These are phyloP conservation scores for Andrena chrysosceles DNA, from an alignment of 2,888 invertebrate genomes.

Conservation along the genomic window DNA sequence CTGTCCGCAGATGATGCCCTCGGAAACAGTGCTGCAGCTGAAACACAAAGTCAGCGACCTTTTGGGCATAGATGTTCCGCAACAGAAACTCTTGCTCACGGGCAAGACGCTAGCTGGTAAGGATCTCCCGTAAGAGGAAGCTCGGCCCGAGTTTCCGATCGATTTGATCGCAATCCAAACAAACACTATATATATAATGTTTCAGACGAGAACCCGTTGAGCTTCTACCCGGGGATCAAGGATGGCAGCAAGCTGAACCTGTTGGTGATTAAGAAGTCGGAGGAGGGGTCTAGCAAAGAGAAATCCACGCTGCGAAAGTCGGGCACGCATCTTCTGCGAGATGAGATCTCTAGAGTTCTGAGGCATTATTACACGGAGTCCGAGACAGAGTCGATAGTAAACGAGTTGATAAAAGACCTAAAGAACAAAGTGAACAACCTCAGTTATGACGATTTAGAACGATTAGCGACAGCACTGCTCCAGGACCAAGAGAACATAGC, in stretches of 20 bases:
- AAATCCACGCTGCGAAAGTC: slow-evolving; percentile 66
- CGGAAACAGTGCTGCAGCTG: slow-evolving; percentile 88
- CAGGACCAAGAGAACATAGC: slow-evolving; percentile 89
- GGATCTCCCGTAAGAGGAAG: too few species aligned
- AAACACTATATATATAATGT: too few species aligned
- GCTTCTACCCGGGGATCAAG: slow-evolving; percentile 90
- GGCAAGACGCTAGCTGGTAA: slow-evolving; percentile 89
- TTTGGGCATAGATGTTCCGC: slow-evolving; percentile 88
- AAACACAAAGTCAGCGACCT: slow-evolving; percentile 89
- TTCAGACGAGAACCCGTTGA: slow-evolving; percentile 89
- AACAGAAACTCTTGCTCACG: slow-evolving; percentile 90
- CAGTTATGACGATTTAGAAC: slow-evolving; percentile 88
- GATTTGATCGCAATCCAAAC: rapidly evolving
- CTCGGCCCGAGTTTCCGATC: not conserved
- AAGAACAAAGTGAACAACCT: slow-evolving; percentile 86
- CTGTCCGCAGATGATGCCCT: slow-evolving; percentile 79
- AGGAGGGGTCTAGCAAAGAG: slow-evolving; percentile 71
- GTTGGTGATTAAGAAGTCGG: slow-evolving; percentile 87
- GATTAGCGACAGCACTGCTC: slow-evolving; percentile 88
- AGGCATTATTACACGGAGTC: slow-evolving; percentile 88
- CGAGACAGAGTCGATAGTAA: slow-evolving; percentile 88
- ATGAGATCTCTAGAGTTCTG: slow-evolving; percentile 87
- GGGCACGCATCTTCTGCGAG: slow-evolving; percentile 86
- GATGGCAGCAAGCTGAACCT: slow-evolving; percentile 91
- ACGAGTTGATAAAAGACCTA: slow-evolving; percentile 87